Evolutionary conservation across 2,113 vertebrate species (phyloP), one percentile per base, ranked within the genome.

Genomic region (Siphamia tubifer): DNA sequence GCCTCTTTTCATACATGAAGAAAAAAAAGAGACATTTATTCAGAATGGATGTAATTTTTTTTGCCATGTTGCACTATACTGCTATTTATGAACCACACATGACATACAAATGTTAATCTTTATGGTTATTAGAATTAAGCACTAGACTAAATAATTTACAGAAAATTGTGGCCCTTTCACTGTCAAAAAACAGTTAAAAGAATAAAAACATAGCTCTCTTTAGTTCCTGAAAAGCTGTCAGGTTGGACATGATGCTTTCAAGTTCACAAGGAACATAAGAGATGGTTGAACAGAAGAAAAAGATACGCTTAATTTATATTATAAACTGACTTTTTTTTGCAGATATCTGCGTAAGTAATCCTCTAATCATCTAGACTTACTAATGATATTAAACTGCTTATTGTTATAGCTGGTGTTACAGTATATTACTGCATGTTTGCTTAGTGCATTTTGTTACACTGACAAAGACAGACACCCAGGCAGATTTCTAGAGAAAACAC

Each of bases 401-500:
- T 23, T 44, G 16, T 53, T 58, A 20, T 47, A 32, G 30, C 34
- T 27, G 48, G 31, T 52, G 16, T 44, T 49, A 56, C 12, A 25
- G 25, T 38, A 13, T 32, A 32, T 57, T n/a, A 10, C 1, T 20
- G 24, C 27, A 12, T 48, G 8, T 58, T 52, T 68, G 21, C 53
- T 67, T 3, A 8, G 5, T 48, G 39, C n/a, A 62, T 53, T 77
- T 52, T 66, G 62, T 56, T 66, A 11, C 71, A 43, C 51, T 70
- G 43, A 83, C 36, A 75, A 54, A 79, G 68, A 66, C 48, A 77
- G 52, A 63, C 63, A 77, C 20, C 48, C 35, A 65, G 54, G 68
- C 44, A 85, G 52, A 73, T 49, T 63, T 52, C 47, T 44, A 32
- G 27, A 76, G 57, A 68, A 78, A 76, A 73, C 48, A 72, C 74